Evolutionary conservation across 2,113 vertebrate genomes (phyloP), one percentile per base, ranked within the genome.

Genomic region (Columba janthina): DNA sequence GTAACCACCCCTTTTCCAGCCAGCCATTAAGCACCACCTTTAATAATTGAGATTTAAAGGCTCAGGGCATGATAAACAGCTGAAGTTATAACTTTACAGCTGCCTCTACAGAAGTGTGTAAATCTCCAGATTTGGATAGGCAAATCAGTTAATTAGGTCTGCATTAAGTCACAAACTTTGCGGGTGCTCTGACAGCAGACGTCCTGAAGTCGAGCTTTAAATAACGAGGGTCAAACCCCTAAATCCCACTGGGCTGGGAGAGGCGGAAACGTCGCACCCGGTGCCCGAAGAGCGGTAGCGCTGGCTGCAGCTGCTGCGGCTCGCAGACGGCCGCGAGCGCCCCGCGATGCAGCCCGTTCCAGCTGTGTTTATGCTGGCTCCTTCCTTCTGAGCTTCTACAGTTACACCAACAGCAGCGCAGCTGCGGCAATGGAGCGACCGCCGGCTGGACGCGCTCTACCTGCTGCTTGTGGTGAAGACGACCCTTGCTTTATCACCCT

Each of bases 21-120:
- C 88, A 90, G 92, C 86, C 95, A 95, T 46, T 95, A 97, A 97
- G 88, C 88, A 69, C 24, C 57, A 84, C 88, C 93, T 97, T 97
- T 94, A 97, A 95, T 97, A 97, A 98, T 94, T 95, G 93, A 97
- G 96, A 97, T 95, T 88, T 94, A 97, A 97, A 97, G 96, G 89
- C 90, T 97, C 90, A 94, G 92, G 80, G 48, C 46, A 92, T 88
- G 88, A 93, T 93, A 96, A 96, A 95, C 67, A 81, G 94, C 74
- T 62, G 48, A 94, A 83, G 90, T 93, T 97, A 75, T 58, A 97
- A 97, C 96, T 97, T 97, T 91, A 97, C 89, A 92, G 96, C 86
- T 91, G 91, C 83, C 79, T 83, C 82, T 67, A 67, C 10, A 62
- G 66, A 96, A 83, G 48, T 93, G 92, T 86, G 91, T 77, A 91